Evolutionary conservation across 2,888 invertebrate genomes (phyloP).

Genomic region (Xestia c-nigrum): DNA sequence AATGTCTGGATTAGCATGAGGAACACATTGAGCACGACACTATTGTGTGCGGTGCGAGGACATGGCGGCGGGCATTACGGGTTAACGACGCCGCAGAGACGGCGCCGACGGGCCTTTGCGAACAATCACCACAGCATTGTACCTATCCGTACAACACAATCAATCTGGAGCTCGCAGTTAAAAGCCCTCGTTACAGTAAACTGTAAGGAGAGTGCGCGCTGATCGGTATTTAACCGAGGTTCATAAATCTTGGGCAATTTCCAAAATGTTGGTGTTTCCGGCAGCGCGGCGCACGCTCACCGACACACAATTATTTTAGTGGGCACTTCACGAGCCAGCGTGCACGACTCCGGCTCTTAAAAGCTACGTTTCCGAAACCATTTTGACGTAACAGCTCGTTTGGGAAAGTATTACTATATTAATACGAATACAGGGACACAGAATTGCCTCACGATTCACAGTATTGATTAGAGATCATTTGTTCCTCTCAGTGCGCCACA

Average conservation of each 20-base stretch:
- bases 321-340: conserved; percentile 26
- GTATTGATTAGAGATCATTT: neutral
- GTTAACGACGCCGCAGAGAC: conserved; percentile 20
- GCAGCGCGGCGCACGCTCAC: neutral
- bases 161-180: conserved; percentile 19
- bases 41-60: conserved; percentile 11
- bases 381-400: conserved; percentile 16
- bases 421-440: neutral
- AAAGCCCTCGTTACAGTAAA: conserved; percentile 14
- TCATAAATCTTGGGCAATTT: conserved; percentile 50
- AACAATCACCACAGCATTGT: neutral
- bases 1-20: conserved; percentile 25
- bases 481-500: neutral
- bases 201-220: conserved; percentile 15
- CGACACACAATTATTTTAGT: conserved; percentile 20
- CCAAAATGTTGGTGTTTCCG: conserved; percentile 32
- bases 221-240: conserved; percentile 29
- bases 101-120: neutral
- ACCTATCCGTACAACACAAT: conserved; percentile 3
- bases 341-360: conserved; percentile 7
- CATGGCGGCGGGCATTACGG: conserved; percentile 24
- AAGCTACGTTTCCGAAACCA: conserved; percentile 23
- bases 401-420: conserved; percentile 10
- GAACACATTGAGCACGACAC: conserved; percentile 30
- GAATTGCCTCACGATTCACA: neutral